Evolutionary conservation across 2,888 invertebrate genomes (phyloP).

Genomic region (Raillietiella orientalis): DNA sequence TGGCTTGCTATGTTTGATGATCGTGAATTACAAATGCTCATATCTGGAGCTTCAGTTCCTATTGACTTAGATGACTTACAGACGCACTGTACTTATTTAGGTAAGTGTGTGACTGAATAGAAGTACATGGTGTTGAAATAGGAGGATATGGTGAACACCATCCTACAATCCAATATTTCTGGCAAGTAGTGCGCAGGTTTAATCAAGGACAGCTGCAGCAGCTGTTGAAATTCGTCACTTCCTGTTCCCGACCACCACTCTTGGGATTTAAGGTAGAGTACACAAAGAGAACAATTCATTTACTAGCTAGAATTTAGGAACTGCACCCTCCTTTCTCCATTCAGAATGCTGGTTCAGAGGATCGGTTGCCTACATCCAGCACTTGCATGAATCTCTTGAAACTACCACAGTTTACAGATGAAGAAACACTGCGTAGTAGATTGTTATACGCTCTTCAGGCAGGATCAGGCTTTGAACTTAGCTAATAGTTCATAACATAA

Average conservation of each 20-base stretch:
- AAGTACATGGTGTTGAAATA: constrained; percentile 9
- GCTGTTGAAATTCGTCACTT: constrained; percentile 86
- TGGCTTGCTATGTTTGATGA: constrained; percentile 87
- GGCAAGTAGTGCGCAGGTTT: constrained; percentile 55
- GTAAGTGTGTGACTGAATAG: constrained; percentile 13
- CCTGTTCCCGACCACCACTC: constrained; percentile 82
- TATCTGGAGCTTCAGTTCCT: constrained; percentile 77
- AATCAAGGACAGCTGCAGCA: constrained; percentile 50
- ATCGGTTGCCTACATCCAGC: constrained; percentile 69
- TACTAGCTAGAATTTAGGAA: constrained; percentile 22
- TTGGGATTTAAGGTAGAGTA: constrained; percentile 60
- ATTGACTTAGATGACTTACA: constrained; percentile 69
- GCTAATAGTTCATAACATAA: constrained; percentile 10
- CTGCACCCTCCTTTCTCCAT: constrained; percentile 86
- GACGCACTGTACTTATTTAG: constrained; percentile 56
- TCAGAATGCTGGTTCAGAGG: constrained; percentile 53
- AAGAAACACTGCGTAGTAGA: constrained; percentile 40
- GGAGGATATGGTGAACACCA: constrained; percentile 54
- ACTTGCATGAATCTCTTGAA: constrained; percentile 95
- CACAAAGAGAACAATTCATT: background rate
- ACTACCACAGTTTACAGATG: constrained; percentile 57
- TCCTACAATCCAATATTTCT: constrained; percentile 54
- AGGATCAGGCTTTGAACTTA: constrained; percentile 77
- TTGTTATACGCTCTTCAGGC: constrained; percentile 75
- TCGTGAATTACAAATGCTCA: constrained; percentile 77